Evolutionary conservation across 2,113 vertebrate species (phyloP), one percentile per base, ranked within the genome.

Genomic region (Ameiurus melas): DNA sequence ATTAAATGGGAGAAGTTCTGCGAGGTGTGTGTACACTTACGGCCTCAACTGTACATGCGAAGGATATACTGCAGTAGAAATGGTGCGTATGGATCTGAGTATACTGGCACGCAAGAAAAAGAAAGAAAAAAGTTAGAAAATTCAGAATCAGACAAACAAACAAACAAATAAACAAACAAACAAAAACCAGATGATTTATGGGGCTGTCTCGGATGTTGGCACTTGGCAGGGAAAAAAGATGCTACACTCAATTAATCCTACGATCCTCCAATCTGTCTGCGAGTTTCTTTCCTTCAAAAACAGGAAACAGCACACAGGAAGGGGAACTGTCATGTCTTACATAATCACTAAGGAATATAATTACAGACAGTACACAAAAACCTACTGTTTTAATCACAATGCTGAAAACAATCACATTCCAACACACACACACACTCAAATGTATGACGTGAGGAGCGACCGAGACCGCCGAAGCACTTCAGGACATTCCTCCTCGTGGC

Each of bases 401-500:
- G 36, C 36, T 43, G 22, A 83, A 62, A 64, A 83, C 13, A 66
- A 64, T 30, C 13, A n/a, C 12, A 68, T 80, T 30, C 51, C 66
- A 55, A 39, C 39, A 64, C 25, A 66, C 62, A 66, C 83, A 57
- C 77, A 36, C 9, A 22, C 30, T 30, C 43, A 51, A 64, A 71
- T 5, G 22, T 55, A 22, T 71, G 83, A 85, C 16, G 51, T 12
- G 27, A 36, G 39, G 47, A 51, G 47, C 1, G 10, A 39, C 30
- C n/a, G 33, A 60, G 51, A 53, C 57, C 39, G 53, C 10, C n/a
- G 33, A 53, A 62, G 30, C 57, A 77, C 86, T 78, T 75, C 75
- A 77, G 78, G 89, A 82, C 78, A 78, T 77, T 68, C 79, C 58
- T 86, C 68, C 43, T 86, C 57, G 5, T 77, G 55, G 36, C 73